These are phyloP conservation scores for Seira ritae DNA, from an alignment of 2,888 invertebrate genomes.

Conservation along the genomic window DNA sequence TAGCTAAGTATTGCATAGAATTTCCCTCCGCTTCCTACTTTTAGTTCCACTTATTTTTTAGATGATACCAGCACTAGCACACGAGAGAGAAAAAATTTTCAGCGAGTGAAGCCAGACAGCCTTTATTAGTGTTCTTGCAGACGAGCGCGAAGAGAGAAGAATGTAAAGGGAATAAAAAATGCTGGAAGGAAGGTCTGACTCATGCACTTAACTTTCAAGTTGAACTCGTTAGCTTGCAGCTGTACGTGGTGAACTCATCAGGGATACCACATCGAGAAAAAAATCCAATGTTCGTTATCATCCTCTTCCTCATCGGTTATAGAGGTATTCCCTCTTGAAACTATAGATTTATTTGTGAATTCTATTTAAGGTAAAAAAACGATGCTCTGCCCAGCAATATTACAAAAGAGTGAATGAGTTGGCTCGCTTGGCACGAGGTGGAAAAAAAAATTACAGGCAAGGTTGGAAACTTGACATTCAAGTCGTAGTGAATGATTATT, in stretches of 20 bases:
- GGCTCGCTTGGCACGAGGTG: not conserved
- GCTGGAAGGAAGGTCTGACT: constrained; percentile 36
- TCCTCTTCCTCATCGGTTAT: not conserved
- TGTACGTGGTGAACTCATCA: constrained; percentile 37
- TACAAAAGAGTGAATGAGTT: not conserved
- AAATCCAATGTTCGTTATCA: constrained; percentile 9
- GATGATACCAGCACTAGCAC: not conserved
- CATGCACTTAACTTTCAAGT: constrained; percentile 40
- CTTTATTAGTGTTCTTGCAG: constrained; percentile 44
- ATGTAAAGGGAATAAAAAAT: too few species aligned
- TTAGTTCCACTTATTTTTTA: not conserved
- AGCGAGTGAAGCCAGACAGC: constrained; percentile 30
- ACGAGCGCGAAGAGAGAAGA: constrained; percentile 29
- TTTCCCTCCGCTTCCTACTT: constrained; percentile 25
- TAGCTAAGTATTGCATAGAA: constrained; percentile 5
- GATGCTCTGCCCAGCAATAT: not conserved
- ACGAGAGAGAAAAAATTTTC: not conserved
- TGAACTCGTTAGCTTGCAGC: constrained; percentile 52
- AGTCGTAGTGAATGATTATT: constrained; percentile 58
- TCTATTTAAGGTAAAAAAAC: constrained; percentile 6
- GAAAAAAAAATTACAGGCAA: not conserved
- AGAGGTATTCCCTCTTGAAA: not conserved
- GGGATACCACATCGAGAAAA: not conserved
- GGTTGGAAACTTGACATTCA: constrained; percentile 49
- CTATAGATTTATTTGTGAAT: constrained; percentile 2